A percentile compares a stretch with the other conserved stretches of the same genome.
These are phyloP conservation scores for Trachops cirrhosus DNA, from an alignment of 2,797 vertebrate species.

Conservation along the genomic window DNA sequence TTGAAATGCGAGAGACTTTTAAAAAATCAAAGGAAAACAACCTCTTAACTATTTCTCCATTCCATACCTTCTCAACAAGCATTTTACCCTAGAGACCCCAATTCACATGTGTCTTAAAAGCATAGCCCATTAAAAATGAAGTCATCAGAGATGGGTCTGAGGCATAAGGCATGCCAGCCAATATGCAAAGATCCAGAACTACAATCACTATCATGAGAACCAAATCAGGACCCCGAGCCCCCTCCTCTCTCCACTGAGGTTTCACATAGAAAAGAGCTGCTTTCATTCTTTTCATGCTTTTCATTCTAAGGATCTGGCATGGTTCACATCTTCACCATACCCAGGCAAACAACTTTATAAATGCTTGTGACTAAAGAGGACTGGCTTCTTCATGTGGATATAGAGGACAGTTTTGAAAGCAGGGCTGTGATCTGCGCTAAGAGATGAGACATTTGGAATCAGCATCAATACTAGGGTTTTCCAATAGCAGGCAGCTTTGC, in stretches of 20 bases:
- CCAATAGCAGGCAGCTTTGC: not conserved
- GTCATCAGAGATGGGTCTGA: constrained; percentile 25
- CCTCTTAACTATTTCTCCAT: constrained; percentile 40
- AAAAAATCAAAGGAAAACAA: not conserved
- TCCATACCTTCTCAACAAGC: constrained; percentile 33
- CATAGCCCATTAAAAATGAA: constrained; percentile 59
- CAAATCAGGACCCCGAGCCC: not conserved
- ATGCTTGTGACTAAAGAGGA: not conserved
- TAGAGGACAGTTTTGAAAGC: not conserved
- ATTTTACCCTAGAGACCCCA: constrained; percentile 45
- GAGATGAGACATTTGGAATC: not conserved
- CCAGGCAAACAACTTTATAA: not conserved
- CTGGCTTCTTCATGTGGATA: not conserved
- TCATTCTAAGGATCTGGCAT: not conserved
- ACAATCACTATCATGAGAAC: not conserved
- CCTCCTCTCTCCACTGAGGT: not conserved
- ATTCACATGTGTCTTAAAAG: constrained; percentile 60
- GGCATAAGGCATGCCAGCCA: constrained; percentile 27
- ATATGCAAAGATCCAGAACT: constrained; percentile 28
- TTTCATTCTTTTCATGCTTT: not conserved
- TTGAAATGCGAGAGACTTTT: not conserved
- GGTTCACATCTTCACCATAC: not conserved
- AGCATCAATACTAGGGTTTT: not conserved
- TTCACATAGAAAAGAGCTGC: constrained; percentile 3
- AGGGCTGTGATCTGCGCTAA: not conserved